phyloP scores from a whole-genome alignment of 2,113 vertebrate genomes.

The Cebidichthys violaceus region DNA sequence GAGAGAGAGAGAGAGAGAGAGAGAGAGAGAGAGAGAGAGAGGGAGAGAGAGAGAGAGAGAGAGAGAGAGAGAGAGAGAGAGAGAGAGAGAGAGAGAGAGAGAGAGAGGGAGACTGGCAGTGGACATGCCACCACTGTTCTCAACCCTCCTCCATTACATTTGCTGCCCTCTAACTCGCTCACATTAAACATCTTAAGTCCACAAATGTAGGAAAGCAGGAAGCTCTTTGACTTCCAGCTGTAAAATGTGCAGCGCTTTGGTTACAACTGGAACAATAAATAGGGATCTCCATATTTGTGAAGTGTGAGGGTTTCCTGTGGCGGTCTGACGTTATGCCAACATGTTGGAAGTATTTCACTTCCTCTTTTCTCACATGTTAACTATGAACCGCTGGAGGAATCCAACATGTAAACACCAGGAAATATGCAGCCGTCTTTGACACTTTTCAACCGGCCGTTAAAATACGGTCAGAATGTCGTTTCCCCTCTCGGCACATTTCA shows the following conservation, averaged over 20 bases:
- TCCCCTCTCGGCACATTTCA: not conserved
- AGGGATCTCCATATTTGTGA: conserved; percentile 6
- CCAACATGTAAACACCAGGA: not conserved
- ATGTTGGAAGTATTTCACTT: not conserved
- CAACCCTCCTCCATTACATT: conserved; percentile 34
- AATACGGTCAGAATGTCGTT: not conserved
- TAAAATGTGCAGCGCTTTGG: conserved; percentile 34
- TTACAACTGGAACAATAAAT: conserved; percentile 47
- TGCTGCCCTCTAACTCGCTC: conserved; percentile 22
- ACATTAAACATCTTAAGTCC: not conserved
- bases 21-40: too few relatives aligned
- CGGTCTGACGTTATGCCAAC: not conserved
- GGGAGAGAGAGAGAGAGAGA: too few relatives aligned
- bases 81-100: too few relatives aligned
- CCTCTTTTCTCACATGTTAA: not conserved
- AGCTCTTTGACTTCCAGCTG: conserved; percentile 53
- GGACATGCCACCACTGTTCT: conserved; percentile 41
- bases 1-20: too few relatives aligned
- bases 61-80: too few relatives aligned
- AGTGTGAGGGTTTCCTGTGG: conserved; percentile 5
- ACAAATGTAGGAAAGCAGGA: conserved; percentile 33
- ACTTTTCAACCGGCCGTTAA: not conserved
- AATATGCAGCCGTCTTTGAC: not conserved
- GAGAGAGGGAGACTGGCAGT: conserved; percentile 27
- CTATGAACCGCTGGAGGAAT: conserved; percentile 11